phyloP scores from a whole-genome alignment of 2,888 invertebrate species.

The Phalera bucephala region DNA sequence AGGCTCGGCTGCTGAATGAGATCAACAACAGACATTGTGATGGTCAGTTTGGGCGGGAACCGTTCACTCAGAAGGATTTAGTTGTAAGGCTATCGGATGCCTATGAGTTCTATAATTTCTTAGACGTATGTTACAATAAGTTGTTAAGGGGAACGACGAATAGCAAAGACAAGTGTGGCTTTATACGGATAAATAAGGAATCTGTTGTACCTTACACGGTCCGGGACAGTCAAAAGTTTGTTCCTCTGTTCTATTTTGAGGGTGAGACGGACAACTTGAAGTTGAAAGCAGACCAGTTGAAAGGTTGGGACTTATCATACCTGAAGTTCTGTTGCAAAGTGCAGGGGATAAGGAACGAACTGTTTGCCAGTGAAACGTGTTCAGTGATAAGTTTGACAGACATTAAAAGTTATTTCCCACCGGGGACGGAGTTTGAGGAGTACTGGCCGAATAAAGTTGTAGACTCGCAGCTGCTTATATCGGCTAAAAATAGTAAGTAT shows the following conservation, averaged over 20 bases:
- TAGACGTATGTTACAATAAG: slow-evolving; percentile 95
- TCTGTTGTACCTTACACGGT: slow-evolving; percentile 96
- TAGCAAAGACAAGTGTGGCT: slow-evolving; percentile 92
- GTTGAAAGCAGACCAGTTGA: slow-evolving; percentile 92
- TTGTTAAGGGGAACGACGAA: slow-evolving; percentile 87
- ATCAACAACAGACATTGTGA: slow-evolving; percentile 97
- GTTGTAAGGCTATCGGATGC: slow-evolving; percentile 95
- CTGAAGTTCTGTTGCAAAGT: slow-evolving; percentile 97
- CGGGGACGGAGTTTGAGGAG: slow-evolving; percentile 94
- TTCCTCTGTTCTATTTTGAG: slow-evolving; percentile 94
- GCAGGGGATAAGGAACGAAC: slow-evolving; percentile 94
- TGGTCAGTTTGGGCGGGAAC: slow-evolving; percentile 93
- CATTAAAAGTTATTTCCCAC: slow-evolving; percentile 95
- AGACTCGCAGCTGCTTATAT: slow-evolving; percentile 90
- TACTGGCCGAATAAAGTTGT: slow-evolving; percentile 96
- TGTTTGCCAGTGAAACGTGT: slow-evolving; percentile 95
- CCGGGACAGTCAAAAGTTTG: slow-evolving; percentile 91
- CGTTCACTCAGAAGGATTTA: slow-evolving; percentile 94
- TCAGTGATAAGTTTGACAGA: slow-evolving; percentile 95
- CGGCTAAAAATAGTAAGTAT: slow-evolving; percentile 87
- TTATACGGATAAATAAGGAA: slow-evolving; percentile 95
- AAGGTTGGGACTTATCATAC: slow-evolving; percentile 96
- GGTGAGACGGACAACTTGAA: slow-evolving; percentile 96
- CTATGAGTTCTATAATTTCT: slow-evolving; percentile 94
- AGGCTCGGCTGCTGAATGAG: slow-evolving; percentile 94